A percentile compares a stretch with the other conserved stretches of the same genome.
Evolutionary conservation across 1,140 invertebrate genomes (phyloP).

Genomic region (Scaptomyza montana): DNA sequence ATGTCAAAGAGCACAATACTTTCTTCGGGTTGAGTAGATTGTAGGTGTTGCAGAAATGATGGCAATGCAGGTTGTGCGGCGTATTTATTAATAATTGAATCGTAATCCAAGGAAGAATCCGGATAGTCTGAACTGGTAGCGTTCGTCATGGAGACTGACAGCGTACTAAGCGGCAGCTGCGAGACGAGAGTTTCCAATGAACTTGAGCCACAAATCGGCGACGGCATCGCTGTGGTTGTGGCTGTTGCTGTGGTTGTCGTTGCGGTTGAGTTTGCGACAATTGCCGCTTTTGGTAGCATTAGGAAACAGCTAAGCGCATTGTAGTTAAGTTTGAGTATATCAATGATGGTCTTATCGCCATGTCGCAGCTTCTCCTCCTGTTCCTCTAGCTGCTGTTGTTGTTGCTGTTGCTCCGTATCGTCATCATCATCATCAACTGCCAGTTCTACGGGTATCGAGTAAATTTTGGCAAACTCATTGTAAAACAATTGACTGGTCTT

Average conservation of each 20-base stretch:
- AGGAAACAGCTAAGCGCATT: slow-evolving; percentile 77
- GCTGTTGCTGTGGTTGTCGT: slow-evolving; percentile 39
- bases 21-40: slow-evolving; percentile 58
- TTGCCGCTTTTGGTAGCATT: slow-evolving; percentile 70
- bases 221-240: slow-evolving; percentile 3
- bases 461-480: slow-evolving; percentile 79
- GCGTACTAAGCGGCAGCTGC: slow-evolving; percentile 44
- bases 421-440: slow-evolving; percentile 50
- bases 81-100: slow-evolving; percentile 55
- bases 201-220: slow-evolving; percentile 64
- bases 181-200: slow-evolving; percentile 70
- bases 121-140: slow-evolving; percentile 59
- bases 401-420: slow-evolving; percentile 8
- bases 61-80: slow-evolving; percentile 24
- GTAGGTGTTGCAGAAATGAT: slow-evolving; percentile 64
- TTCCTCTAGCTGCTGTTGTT: slow-evolving; percentile 9
- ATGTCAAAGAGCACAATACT: slow-evolving; percentile 79
- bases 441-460: slow-evolving; percentile 76
- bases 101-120: slow-evolving; percentile 62
- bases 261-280: slow-evolving; percentile 22
- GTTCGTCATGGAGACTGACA: slow-evolving; percentile 59
- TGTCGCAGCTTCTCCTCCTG: slow-evolving; percentile 56
- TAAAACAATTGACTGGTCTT: slow-evolving; percentile 79
- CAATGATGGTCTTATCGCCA: slow-evolving; percentile 74
- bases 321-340: slow-evolving; percentile 76